Percentiles rank a stretch among this genome's conserved stretches.
Conservation (phyloP, 2,888 invertebrate genomes). For the Ischnus inquisitorius region DNA sequence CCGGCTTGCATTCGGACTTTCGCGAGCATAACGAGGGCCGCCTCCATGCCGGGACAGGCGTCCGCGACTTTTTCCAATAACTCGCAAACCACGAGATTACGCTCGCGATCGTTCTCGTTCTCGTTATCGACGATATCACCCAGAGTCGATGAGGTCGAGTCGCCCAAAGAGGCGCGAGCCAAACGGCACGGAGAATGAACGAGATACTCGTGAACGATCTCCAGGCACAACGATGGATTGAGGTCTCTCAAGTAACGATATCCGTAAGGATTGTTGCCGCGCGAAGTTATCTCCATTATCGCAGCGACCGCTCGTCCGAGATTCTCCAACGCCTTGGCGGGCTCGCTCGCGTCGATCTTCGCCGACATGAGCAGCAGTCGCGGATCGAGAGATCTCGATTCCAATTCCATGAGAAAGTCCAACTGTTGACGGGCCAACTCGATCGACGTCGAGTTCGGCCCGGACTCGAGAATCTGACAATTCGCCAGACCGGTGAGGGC, state of each 20-base stretch:
- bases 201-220: conserved; percentile 92
- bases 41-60: conserved; percentile 93
- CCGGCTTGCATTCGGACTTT: conserved; percentile 94
- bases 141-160: conserved; percentile 42
- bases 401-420: conserved; percentile 93
- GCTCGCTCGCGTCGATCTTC: conserved; percentile 87
- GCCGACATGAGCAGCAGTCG: conserved; percentile 91
- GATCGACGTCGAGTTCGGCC: conserved; percentile 86
- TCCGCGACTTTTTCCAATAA: conserved; percentile 90
- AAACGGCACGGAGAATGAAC: conserved; percentile 90
- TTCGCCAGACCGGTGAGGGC: conserved; percentile 93
- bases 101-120: conserved; percentile 21
- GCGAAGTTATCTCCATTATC: conserved; percentile 85
- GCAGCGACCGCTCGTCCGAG: conserved; percentile 89
- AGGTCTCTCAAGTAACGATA: conserved; percentile 91
- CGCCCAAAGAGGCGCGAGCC: conserved; percentile 1
- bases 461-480: conserved; percentile 90
- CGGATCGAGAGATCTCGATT: conserved; percentile 89
- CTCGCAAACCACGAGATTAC: conserved; percentile 71
- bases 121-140: conserved; percentile 28
- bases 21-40: conserved; percentile 90
- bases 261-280: conserved; percentile 89
- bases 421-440: conserved; percentile 94
- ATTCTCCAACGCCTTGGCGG: conserved; percentile 87
- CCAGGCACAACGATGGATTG: conserved; percentile 95